Base-by-base conservation (phyloP, 1,140 invertebrate species). In the Tetraneura akinire region DNA sequence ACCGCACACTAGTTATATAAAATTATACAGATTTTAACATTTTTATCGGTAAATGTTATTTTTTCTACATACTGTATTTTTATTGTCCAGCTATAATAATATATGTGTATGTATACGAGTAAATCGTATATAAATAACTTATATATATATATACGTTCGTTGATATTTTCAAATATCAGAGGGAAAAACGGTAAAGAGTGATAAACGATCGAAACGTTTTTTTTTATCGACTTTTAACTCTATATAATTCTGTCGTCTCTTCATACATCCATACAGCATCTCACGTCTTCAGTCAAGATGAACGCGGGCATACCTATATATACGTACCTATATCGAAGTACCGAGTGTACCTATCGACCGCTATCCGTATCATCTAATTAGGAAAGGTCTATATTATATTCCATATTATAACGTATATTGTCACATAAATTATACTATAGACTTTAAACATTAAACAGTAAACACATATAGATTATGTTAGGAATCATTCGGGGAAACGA, bases 391-490 rank as follows among this genome's bases (percentile, higher is more conserved):
- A 62, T 62, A 62, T 62, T 62, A 23, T 16, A 62, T 62, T 62
- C 29, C 14, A 3, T 29, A 32, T 62, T 62, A 29, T 62, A 23
- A 62, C 26, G 29, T 62, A 3, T 29, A 32, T 62, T 62, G 23
- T 62, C 57, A 62, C 26, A 62, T 62, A 62, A 62, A 62, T 62
- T 62, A 62, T 9, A n/a, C n/a, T n/a, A n/a, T 29, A 8, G 13
- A 26, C 23, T 6, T 3, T 16, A 60, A 16, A 62, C 18, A 16
- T 29, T 62, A n/a, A n/a, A n/a, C n/a, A n/a, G n/a, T n/a, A n/a
- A n/a, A n/a, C n/a, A n/a, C n/a, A n/a, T n/a, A n/a, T n/a, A n/a
- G n/a, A n/a, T n/a, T n/a, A 62, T 8, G 8, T 62, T 60, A 6
- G 1, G 23, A 60, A 62, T 62, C 26, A 26, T 18, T 16, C 2